Evolutionary conservation across 2,797 vertebrate genomes (phyloP).

Genomic region (Lates japonicus): DNA sequence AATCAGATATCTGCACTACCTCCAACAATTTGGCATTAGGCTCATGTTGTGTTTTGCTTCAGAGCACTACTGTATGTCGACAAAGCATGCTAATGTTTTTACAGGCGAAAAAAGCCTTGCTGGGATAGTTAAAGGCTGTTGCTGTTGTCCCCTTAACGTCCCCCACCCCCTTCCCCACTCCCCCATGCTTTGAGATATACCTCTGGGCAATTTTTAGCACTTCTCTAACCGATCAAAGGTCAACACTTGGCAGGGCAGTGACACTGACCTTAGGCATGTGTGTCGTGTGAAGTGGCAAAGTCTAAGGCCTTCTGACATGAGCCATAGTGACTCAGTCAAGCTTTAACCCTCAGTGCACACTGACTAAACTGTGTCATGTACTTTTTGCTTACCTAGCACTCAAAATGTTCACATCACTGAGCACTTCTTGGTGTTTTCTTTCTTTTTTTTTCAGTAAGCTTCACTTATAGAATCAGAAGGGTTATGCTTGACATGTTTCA

Average conservation of each 20-base stretch:
- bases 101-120: constrained; percentile 19
- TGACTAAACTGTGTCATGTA: constrained; percentile 53
- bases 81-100: constrained; percentile 46
- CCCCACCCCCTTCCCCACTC: background rate
- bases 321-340: constrained; percentile 69
- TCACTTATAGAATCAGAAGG: constrained; percentile 36
- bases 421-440: constrained; percentile 8
- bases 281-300: constrained; percentile 69
- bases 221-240: constrained; percentile 73
- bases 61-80: constrained; percentile 44
- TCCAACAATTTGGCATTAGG: constrained; percentile 14
- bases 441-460: constrained; percentile 3
- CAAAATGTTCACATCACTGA: constrained; percentile 47
- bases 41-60: constrained; percentile 29
- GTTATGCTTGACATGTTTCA: constrained; percentile 43
- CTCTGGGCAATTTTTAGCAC: constrained; percentile 64
- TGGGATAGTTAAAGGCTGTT: constrained; percentile 60
- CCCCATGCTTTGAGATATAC: constrained; percentile 32
- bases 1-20: constrained; percentile 1
- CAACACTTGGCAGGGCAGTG: constrained; percentile 67
- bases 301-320: constrained; percentile 72
- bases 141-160: constrained; percentile 28
- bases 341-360: constrained; percentile 59
- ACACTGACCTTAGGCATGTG: constrained; percentile 69
- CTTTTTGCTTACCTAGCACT: constrained; percentile 44